These are phyloP conservation scores for Dicentrarchus labrax DNA, from an alignment of 2,113 vertebrate genomes.

Conservation along the genomic window DNA sequence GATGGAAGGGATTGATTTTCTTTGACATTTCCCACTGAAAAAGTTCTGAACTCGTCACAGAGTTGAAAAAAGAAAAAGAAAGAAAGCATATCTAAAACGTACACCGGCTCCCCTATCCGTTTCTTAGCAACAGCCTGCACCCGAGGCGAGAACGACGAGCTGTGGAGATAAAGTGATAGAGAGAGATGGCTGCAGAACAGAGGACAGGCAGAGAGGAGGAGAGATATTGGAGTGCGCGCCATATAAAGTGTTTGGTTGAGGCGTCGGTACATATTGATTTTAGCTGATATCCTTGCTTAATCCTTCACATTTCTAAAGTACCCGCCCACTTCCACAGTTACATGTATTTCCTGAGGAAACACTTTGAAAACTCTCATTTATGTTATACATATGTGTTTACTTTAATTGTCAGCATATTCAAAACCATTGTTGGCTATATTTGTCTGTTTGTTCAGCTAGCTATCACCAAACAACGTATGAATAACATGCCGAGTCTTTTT, in stretches of 20 bases:
- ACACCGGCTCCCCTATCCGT: slow-evolving; percentile 64
- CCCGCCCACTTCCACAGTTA: background rate
- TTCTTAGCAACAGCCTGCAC: slow-evolving; percentile 85
- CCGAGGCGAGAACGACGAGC: slow-evolving; percentile 66
- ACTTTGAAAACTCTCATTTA: background rate
- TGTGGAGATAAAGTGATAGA: slow-evolving; percentile 55
- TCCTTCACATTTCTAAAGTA: slow-evolving; percentile 34
- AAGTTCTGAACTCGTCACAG: slow-evolving; percentile 69
- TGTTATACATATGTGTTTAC: background rate
- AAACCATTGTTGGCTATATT: background rate
- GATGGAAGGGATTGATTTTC: slow-evolving; percentile 70
- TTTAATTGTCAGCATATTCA: background rate
- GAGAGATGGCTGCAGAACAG: slow-evolving; percentile 52
- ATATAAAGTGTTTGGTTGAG: slow-evolving; percentile 36
- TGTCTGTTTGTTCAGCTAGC: background rate
- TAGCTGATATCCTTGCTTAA: slow-evolving; percentile 25
- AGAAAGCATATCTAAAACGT: slow-evolving; percentile 76
- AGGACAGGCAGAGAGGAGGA: slow-evolving; percentile 10
- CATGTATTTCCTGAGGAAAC: slow-evolving; percentile 19
- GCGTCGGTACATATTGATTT: slow-evolving; percentile 57
- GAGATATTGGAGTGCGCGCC: background rate
- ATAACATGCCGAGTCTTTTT: too few species aligned
- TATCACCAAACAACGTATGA: too few species aligned
- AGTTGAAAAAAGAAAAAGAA: slow-evolving; percentile 53
- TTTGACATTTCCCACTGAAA: slow-evolving; percentile 73